These are phyloP conservation scores for Druon quercuslanigerum DNA, from an alignment of 1,140 invertebrate genomes.

Conservation along the genomic window DNA sequence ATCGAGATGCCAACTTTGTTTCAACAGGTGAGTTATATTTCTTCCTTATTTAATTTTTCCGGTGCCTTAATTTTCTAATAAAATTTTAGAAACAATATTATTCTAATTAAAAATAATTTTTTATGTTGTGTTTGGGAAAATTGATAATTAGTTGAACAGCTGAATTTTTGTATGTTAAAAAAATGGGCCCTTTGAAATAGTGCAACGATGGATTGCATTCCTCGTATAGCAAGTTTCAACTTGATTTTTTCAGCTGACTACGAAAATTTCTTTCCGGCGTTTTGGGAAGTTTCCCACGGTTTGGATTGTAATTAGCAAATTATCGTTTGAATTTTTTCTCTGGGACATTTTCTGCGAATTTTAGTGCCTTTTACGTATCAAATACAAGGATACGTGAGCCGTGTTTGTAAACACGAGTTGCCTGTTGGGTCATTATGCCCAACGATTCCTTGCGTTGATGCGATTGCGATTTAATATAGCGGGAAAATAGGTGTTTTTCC, in stretches of 20 bases:
- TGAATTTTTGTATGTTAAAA: too few relatives aligned
- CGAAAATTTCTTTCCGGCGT: neutral
- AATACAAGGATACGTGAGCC: neutral
- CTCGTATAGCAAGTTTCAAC: conserved; percentile 1
- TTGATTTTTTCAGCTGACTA: neutral
- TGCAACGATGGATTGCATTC: too few relatives aligned
- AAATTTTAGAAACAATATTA: neutral
- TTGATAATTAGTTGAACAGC: too few relatives aligned
- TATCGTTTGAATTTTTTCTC: neutral
- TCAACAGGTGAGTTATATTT: conserved; percentile 59
- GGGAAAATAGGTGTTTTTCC: too few relatives aligned
- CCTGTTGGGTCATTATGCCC: too few relatives aligned
- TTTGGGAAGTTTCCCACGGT: conserved; percentile 15
- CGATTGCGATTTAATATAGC: too few relatives aligned
- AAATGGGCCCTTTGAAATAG: too few relatives aligned
- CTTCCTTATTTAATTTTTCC: conserved; percentile 25
- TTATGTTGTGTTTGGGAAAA: too few relatives aligned
- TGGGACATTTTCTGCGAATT: conserved; percentile 7
- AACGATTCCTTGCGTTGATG: too few relatives aligned
- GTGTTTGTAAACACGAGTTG: conserved; percentile 21
- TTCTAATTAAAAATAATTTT: neutral
- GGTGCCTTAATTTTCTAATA: neutral
- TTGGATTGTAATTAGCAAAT: neutral
- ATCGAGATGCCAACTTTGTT: conserved; percentile 56
- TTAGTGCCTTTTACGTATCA: neutral